A percentile compares a stretch with the other conserved stretches of the same genome.
phyloP scores from a whole-genome alignment of 2,797 vertebrate genomes.

The Tinamus major region DNA sequence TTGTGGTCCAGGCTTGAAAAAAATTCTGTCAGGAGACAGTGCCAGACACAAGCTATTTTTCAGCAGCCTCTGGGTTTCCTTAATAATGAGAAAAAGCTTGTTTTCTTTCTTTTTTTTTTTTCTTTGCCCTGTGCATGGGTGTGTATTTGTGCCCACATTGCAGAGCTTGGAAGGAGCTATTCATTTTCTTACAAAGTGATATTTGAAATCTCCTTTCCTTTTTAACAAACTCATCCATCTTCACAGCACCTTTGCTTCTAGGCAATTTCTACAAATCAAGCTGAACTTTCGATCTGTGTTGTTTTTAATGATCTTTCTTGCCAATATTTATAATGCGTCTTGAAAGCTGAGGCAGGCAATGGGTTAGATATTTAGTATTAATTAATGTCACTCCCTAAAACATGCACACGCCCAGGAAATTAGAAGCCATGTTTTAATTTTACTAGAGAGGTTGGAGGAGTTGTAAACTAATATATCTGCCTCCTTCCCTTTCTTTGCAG shows the following conservation, averaged over 20 bases:
- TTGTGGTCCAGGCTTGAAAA: not conserved
- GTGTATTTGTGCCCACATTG: not conserved
- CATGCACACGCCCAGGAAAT: not conserved
- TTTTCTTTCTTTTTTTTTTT: not conserved
- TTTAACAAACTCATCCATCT: constrained; percentile 60
- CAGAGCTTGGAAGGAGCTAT: not conserved
- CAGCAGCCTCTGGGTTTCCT: not conserved
- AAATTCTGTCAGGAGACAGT: not conserved
- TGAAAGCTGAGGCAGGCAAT: constrained; percentile 34
- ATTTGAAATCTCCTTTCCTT: constrained; percentile 20
- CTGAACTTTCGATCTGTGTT: constrained; percentile 49
- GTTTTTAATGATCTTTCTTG: constrained; percentile 60
- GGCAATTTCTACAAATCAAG: constrained; percentile 55
- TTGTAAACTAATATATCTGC: not conserved
- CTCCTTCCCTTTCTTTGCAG: not conserved
- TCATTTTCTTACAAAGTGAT: not conserved
- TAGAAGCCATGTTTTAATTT: not conserved
- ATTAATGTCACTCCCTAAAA: constrained; percentile 22
- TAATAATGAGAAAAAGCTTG: not conserved
- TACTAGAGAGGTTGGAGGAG: not conserved
- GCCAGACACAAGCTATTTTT: not conserved
- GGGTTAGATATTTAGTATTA: constrained; percentile 34
- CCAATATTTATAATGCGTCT: constrained; percentile 45
- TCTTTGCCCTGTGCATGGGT: not conserved
- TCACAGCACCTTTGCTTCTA: constrained; percentile 33